Base-by-base conservation (phyloP, 2,113 vertebrate genomes). In the Stigmatopora argus region DNA sequence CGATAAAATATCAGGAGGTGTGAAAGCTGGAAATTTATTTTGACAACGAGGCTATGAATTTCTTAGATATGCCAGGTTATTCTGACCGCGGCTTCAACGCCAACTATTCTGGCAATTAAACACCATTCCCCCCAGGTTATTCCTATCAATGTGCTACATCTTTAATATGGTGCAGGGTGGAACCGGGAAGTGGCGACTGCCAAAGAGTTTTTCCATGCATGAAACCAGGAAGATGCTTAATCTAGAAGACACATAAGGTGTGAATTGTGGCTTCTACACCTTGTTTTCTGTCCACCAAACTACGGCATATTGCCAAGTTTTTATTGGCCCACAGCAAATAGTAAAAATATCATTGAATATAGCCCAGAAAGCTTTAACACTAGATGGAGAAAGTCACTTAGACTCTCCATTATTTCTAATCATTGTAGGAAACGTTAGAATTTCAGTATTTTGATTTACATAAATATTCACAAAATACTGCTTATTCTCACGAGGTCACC, bases 111-210 rank as follows among this genome's bases (percentile, higher is more conserved):
- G 86, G 78, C 85, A 87, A 88, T 90, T 87, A 85, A 80, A 82
- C 63, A 71, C 83, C 71, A 65, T 80, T 81, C 74, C 81, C 72
- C 70, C 59, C 83, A 85, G 77, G 68, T 81, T 77, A 77, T 55
- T 80, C 71, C 77, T 84, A 86, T 85, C 80, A 80, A 87, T 87
- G 83, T 86, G 79, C 81, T 85, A 79, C 80, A 7, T 85, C 77
- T 76, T 87, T 87, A 87, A 86, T 78, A 80, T 81, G 78, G 79
- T 75, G 78, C 74, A 78, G 85, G 87, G 85, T 80, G 83, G 83
- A 86, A 83, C 82, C 78, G 71, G 70, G 72, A 78, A 71, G 66
- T 73, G 49, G 67, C 74, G 41, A n/a, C 61, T 56, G 71, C 65
- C 72, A 62, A 72, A 73, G 73, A 76, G 75, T 79, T 86, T 90